phyloP scores from a whole-genome alignment of 2,113 vertebrate genomes.

The Bothrops jararaca region DNA sequence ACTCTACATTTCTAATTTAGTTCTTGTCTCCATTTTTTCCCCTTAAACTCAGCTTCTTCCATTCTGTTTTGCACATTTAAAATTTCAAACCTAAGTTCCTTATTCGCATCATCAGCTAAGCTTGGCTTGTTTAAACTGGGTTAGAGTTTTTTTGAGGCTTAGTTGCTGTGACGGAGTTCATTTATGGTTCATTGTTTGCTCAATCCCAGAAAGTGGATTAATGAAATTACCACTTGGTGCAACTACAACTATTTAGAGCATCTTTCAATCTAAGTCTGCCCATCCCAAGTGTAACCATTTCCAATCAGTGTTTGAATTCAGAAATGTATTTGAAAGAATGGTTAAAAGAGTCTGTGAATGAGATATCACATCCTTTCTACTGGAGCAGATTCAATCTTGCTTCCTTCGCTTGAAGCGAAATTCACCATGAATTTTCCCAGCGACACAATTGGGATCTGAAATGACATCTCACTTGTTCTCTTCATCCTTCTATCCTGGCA shows the following conservation, averaged over 20 bases:
- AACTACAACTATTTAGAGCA: not conserved
- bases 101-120: not conserved
- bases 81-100: not conserved
- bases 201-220: not conserved
- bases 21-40: not conserved
- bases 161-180: not conserved
- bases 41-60: not conserved
- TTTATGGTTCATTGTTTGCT: not conserved
- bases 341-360: not conserved
- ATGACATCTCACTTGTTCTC: not conserved
- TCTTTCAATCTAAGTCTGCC: not conserved
- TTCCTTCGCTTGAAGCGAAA: not conserved
- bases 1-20: not conserved
- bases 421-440: not conserved
- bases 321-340: not conserved
- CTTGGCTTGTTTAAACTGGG: not conserved
- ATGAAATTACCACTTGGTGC: not conserved
- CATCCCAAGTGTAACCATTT: not conserved
- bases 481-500: conserved; percentile 49
- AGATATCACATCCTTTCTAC: not conserved
- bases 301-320: not conserved
- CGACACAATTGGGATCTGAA: too few species aligned
- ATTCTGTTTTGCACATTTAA: not conserved
- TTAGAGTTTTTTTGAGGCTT: not conserved
- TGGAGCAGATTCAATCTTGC: not conserved